Evolutionary conservation across 2,888 invertebrate genomes (phyloP), one percentile per base, ranked within the genome.

Genomic region (Bombylius major): DNA sequence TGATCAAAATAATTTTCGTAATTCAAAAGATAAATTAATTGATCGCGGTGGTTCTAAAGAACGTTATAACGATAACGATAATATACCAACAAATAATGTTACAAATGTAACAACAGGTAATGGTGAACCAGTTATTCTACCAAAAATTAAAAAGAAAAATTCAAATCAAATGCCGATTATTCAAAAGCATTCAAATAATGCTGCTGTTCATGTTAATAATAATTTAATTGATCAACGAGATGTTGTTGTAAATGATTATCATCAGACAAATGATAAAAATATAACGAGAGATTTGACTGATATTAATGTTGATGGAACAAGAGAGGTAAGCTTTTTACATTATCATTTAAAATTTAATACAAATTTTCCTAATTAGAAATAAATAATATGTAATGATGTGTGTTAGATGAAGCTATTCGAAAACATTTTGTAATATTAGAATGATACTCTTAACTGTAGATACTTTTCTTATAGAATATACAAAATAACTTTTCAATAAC

Each of bases 21-120:
- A 53, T 52, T 60, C 62, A 55, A 61, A 61, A 59, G 64, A 65
- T 57, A 64, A 65, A 56, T 51, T 61, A 55, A 47, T 56, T 54
- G 57, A 54, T 44, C 51, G 59, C 23, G 56, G 58, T 32, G n/a
- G 39, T 42, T 36, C 36, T 8, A 36, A 36, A 36, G 36, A 36
- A 8, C 36, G 36, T 36, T 53, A 57, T 33, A 32, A 57, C 53
- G 39, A 42, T 42, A 11, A 31, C 47, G 57, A 60, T 58, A 61
- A 76, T 36, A 74, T 75, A 59, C 76, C 77, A 66, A 75, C 76
- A 68, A 73, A 72, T 58, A 77, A 78, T 60, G 9, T 36, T 8
- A 6, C 36, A 36, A 9, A 6, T 36, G 9, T 6, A 8, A 42
- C 39, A 42, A 42, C 39, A 11, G 39, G 39, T 11, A 42, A 8